These are phyloP conservation scores for Piprites chloris DNA, from an alignment of 2,113 vertebrate genomes.

Conservation along the genomic window DNA sequence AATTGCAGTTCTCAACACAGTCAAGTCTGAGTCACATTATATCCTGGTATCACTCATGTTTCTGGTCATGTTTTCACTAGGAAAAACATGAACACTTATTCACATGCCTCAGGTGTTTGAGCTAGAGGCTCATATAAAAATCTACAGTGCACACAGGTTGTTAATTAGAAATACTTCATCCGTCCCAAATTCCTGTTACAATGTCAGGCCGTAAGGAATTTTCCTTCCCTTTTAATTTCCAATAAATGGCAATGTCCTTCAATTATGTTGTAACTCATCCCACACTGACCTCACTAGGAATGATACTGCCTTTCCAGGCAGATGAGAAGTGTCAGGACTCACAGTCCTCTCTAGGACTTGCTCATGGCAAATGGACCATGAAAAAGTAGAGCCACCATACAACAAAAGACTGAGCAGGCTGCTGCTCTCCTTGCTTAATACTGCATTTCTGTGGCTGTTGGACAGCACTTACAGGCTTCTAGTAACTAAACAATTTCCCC, in stretches of 20 bases:
- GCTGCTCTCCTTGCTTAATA: not conserved
- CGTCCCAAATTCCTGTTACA: not conserved
- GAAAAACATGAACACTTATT: not conserved
- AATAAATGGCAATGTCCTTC: not conserved
- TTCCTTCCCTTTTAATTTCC: not conserved
- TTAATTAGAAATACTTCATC: slow-evolving; percentile 12
- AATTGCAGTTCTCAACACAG: not conserved
- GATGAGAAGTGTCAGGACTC: not conserved
- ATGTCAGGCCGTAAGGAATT: not conserved
- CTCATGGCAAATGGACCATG: not conserved
- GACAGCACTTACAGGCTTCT: not conserved
- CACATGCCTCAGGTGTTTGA: not conserved
- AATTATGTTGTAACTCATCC: not conserved
- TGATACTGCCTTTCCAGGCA: not conserved
- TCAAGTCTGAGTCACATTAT: not conserved
- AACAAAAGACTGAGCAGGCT: not conserved
- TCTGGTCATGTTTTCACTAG: not conserved
- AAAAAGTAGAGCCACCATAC: not conserved
- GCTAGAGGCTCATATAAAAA: not conserved
- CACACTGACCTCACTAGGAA: not conserved
- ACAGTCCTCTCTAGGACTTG: not conserved
- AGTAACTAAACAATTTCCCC: not conserved
- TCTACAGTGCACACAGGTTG: not conserved
- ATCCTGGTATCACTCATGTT: not conserved
- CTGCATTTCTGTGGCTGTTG: not conserved